phyloP scores from a whole-genome alignment of 2,888 invertebrate genomes.

The Apantesis nais region DNA sequence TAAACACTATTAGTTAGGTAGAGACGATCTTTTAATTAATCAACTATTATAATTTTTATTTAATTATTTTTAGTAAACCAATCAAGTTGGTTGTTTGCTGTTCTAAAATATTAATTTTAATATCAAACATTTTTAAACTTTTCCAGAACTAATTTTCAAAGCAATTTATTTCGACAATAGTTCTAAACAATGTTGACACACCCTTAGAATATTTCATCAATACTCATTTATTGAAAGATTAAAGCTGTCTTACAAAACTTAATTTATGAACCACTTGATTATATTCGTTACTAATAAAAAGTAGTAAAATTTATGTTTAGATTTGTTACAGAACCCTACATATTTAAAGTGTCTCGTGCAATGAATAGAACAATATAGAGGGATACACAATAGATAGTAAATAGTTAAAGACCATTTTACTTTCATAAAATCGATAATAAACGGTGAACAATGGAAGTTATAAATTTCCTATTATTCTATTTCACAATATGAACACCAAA shows the following conservation, averaged over 20 bases:
- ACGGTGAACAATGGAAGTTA: neutral
- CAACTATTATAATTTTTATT: neutral
- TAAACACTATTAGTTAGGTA: too few species aligned
- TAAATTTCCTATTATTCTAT: neutral
- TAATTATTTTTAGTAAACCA: neutral
- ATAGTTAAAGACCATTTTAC: neutral
- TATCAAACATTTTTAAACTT: neutral
- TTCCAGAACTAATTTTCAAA: neutral
- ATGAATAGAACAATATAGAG: neutral
- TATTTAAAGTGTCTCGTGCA: too few species aligned
- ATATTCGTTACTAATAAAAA: neutral
- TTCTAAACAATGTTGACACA: neutral
- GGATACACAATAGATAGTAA: neutral
- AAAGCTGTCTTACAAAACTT: neutral
- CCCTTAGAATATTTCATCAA: neutral
- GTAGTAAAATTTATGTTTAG: neutral
- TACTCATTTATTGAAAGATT: neutral
- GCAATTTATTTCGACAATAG: neutral
- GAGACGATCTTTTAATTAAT: too few species aligned
- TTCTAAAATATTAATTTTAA: neutral
- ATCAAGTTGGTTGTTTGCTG: neutral
- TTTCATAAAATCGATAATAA: neutral
- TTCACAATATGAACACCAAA: slow-evolving; percentile 23
- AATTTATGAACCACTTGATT: neutral
- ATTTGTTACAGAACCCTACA: neutral